phyloP scores from a whole-genome alignment of 2,797 vertebrate species.

The Lophotriccus pileatus region DNA sequence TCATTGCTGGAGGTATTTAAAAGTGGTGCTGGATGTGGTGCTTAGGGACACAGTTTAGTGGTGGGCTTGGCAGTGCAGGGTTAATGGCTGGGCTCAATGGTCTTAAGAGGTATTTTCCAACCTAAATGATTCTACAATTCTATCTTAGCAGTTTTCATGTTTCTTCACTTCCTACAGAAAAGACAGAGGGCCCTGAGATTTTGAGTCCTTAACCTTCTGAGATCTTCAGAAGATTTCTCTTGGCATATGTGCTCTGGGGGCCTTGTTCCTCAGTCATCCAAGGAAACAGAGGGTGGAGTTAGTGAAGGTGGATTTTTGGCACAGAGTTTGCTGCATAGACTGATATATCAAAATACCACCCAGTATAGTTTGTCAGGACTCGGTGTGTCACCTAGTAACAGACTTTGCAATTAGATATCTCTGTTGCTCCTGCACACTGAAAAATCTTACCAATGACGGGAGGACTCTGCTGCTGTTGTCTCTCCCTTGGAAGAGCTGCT shows the following conservation, averaged over 20 bases:
- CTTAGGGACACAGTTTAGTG: not conserved
- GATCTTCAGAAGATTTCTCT: not conserved
- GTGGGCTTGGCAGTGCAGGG: not conserved
- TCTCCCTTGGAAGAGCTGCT: not conserved
- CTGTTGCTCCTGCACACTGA: not conserved
- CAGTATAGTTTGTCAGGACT: constrained; percentile 23
- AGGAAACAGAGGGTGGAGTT: not conserved
- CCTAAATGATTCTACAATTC: not conserved
- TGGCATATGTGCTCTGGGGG: not conserved
- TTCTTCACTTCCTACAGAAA: not conserved
- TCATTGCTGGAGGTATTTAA: not conserved
- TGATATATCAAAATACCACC: not conserved
- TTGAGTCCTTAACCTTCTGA: not conserved
- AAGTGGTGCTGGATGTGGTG: not conserved
- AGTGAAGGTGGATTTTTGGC: not conserved
- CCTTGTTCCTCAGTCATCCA: not conserved
- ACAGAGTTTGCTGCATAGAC: not conserved
- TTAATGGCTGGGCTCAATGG: not conserved
- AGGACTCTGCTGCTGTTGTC: not conserved
- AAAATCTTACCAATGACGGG: not conserved
- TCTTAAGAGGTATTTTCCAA: not conserved
- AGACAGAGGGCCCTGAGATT: not conserved
- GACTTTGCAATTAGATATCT: constrained; percentile 28
- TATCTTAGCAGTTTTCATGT: not conserved
- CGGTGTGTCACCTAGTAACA: constrained; percentile 58